Evolutionary conservation across 2,888 invertebrate species (phyloP).

Genomic region (Alentia gelatinosa): DNA sequence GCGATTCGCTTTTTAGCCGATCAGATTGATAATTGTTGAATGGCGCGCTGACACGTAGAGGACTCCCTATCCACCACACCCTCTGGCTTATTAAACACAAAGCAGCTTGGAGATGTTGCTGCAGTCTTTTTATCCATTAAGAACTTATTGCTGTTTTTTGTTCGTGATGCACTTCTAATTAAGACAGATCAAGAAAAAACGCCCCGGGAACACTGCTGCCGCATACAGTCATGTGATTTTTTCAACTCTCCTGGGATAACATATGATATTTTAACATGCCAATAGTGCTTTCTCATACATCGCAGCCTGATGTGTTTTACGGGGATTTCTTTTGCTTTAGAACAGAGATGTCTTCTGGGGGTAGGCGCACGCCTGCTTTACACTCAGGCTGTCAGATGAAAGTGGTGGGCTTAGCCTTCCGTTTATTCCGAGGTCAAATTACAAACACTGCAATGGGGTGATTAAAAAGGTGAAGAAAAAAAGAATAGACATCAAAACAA

Average conservation of each 20-base stretch:
- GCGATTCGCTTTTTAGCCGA: not conserved
- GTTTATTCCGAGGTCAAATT: conserved; percentile 37
- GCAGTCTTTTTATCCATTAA: conserved; percentile 46
- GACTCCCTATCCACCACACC: conserved; percentile 1
- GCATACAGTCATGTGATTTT: not conserved
- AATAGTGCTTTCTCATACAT: conserved; percentile 43
- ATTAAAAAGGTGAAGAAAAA: not conserved
- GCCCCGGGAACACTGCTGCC: not conserved
- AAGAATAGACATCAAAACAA: not conserved
- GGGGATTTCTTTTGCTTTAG: not conserved
- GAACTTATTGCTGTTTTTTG: conserved; percentile 33
- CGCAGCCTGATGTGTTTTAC: conserved; percentile 5
- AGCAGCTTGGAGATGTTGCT: not conserved
- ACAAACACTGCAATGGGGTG: not conserved
- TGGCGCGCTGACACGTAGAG: not conserved
- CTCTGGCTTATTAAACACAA: conserved; percentile 27
- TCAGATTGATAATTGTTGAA: conserved; percentile 42
- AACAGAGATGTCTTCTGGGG: conserved; percentile 6
- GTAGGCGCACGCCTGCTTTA: not conserved
- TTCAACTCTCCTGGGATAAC: conserved; percentile 44
- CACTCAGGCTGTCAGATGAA: conserved; percentile 28
- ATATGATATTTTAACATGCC: conserved; percentile 54
- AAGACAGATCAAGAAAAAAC: conserved; percentile 28
- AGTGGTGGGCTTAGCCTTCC: not conserved
- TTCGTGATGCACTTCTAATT: conserved; percentile 16